Percentiles rank a stretch among this genome's conserved stretches.
These are phyloP conservation scores for Panzeria rudis DNA, from an alignment of 2,888 invertebrate genomes.

Conservation along the genomic window DNA sequence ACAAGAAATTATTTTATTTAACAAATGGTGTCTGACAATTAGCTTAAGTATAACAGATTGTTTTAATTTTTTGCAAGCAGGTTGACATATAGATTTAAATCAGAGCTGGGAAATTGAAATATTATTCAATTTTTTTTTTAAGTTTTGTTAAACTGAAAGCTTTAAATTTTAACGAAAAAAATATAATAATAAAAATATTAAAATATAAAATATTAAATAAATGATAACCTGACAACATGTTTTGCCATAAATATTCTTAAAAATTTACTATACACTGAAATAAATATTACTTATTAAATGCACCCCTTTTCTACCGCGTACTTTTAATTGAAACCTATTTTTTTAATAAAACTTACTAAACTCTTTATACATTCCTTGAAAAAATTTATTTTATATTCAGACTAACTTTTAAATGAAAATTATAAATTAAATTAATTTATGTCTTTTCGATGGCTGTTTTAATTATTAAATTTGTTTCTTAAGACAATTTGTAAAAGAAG, in stretches of 20 bases:
- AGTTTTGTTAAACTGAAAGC: too few species aligned
- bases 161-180: too few species aligned
- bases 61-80: too few species aligned
- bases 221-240: not conserved
- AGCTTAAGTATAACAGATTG: too few species aligned
- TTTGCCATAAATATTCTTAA: not conserved
- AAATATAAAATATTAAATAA: not conserved
- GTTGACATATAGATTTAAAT: too few species aligned
- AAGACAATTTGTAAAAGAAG: constrained; percentile 27
- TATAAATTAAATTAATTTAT: constrained; percentile 43
- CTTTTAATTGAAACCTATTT: constrained; percentile 13
- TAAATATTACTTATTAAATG: constrained; percentile 13
- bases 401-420: constrained; percentile 8
- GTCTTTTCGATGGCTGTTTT: constrained; percentile 64
- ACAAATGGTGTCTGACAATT: too few species aligned
- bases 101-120: too few species aligned
- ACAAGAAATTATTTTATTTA: too few species aligned
- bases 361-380: constrained; percentile 18
- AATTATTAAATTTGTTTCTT: constrained; percentile 50
- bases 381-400: not conserved
- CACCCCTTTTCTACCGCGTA: constrained; percentile 12
- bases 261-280: not conserved
- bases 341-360: constrained; percentile 13
- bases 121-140: too few species aligned
- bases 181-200: not conserved